phyloP scores from a whole-genome alignment of 2,113 vertebrate genomes.

The Poicephalus gulielmi region DNA sequence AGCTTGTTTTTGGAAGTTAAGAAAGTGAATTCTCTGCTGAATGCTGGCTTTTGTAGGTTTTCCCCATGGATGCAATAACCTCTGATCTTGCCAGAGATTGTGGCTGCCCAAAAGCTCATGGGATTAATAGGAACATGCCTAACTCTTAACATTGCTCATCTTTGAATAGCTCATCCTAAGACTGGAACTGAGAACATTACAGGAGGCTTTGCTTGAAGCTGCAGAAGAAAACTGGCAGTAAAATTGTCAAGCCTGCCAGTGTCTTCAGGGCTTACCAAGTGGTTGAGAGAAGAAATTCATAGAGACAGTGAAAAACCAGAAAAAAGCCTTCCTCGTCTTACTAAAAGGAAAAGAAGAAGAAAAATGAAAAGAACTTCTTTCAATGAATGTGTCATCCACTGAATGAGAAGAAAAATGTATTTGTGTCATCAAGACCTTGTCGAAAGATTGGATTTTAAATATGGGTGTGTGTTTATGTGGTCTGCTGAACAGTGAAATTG shows the following conservation, averaged over 20 bases:
- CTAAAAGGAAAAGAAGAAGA: background rate
- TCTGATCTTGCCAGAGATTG: background rate
- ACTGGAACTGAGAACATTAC: background rate
- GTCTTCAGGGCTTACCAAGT: background rate
- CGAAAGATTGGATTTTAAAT: background rate
- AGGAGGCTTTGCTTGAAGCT: background rate
- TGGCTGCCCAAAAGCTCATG: background rate
- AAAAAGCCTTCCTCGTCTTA: background rate
- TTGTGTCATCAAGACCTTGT: background rate
- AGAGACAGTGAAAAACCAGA: background rate
- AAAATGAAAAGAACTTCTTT: background rate
- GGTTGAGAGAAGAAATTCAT: background rate
- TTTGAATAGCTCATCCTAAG: background rate
- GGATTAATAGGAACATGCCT: background rate
- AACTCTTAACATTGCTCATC: background rate
- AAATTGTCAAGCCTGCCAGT: constrained; percentile 1
- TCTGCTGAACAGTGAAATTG: background rate
- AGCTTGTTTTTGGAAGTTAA: background rate
- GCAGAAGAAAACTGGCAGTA: constrained; percentile 15
- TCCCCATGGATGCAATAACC: background rate
- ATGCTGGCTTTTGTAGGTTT: constrained; percentile 3
- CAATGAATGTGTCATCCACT: background rate
- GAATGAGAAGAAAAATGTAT: background rate
- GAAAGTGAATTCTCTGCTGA: constrained; percentile 9
- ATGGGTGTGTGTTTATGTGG: background rate